Evolutionary conservation across 2,113 vertebrate genomes (phyloP), one percentile per base, ranked within the genome.

Genomic region (Symphodus melops): DNA sequence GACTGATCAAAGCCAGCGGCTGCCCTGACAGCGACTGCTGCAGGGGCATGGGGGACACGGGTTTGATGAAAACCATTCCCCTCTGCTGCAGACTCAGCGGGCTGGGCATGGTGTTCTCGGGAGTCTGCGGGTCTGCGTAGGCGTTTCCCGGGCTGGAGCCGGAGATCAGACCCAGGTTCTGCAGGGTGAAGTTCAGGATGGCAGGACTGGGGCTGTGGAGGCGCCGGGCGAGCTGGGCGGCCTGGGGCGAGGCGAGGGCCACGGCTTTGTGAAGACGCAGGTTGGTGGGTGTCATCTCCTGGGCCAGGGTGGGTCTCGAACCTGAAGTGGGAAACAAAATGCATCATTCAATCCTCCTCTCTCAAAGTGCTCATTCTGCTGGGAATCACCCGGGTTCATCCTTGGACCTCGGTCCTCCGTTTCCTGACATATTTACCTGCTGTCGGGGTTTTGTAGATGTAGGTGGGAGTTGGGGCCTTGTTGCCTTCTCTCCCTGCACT

Each of bases 131-230:
- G 84, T 84, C 42, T 8, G 76, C 28, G 12, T 81, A 82, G 20
- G 62, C 0, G 19, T 25, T 67, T 1, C 37, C 87, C 68, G 78
- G 89, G 79, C 83, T 57, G 33, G 94, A 81, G 21, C 92, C 74
- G 5, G 95, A 93, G 66, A 97, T 94, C 12, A 99, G 93, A 62
- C 96, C 96, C 65, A 97, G 57, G 41, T 98, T 97, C 65, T 98
- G 97, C 73, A 99, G 88, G 4, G 96, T 97, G 77, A 99, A 97
- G 93, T 97, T 98, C 52, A 98, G 86, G 89, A 97, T 93, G 52
- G 96, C 96, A 0, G 96, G 95, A 68, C 94, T 96, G 3, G 95
- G 96, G 65, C 92, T 94, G 70, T 85, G 94, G 58, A 91, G 42
- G 16, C 92, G 87, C 10, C 89, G 94, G 74, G 90, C 79, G 0